Base-by-base conservation (phyloP, 2,113 vertebrate genomes). In the Oxygymnocypris stewartii region DNA sequence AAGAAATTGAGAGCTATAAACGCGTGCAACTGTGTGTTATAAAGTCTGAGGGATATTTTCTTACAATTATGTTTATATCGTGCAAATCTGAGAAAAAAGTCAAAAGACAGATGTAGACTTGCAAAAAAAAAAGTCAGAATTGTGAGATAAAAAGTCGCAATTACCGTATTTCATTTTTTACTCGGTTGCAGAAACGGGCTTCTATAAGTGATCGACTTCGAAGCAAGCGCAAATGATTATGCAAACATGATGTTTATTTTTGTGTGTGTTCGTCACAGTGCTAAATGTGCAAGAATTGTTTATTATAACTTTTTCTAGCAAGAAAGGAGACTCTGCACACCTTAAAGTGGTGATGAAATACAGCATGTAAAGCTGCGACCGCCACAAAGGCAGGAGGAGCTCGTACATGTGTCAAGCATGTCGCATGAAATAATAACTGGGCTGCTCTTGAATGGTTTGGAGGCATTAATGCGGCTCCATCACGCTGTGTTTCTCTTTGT, bases 401-500 rank as follows among this genome's bases (percentile, higher is more conserved):
- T 79, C 77, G 57, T 0, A 23, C 77, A 80, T 4, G 54, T 42
- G 14, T 61, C 31, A 79, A 35, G 76, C 76, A 79, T 11, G n/a
- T 42, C 6, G 59, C 85, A 89, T 87, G 88, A 91, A 92, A 93
- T 92, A 89, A 93, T 92, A 85, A 91, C 91, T 92, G 84, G 74
- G 88, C 83, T 91, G 86, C 89, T 92, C 89, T 86, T 92, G 89
- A 89, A 92, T 90, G 80, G 83, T 90, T 76, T 80, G 88, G 85
- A 88, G 89, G 82, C 84, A 88, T 90, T 89, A 87, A 42, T 12
- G 18, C 16, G 9, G 18, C 82, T 89, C 89, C 88, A 87, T 90
- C 90, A 84, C 78, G n/a, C 67, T 51, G 47, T 0, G 13, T 82
- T 75, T 35, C 28, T 79, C 18, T 20, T 59, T 11, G 12, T 35